These are phyloP conservation scores for Drosophila melanica DNA, from an alignment of 1,140 invertebrate species.

Conservation along the genomic window DNA sequence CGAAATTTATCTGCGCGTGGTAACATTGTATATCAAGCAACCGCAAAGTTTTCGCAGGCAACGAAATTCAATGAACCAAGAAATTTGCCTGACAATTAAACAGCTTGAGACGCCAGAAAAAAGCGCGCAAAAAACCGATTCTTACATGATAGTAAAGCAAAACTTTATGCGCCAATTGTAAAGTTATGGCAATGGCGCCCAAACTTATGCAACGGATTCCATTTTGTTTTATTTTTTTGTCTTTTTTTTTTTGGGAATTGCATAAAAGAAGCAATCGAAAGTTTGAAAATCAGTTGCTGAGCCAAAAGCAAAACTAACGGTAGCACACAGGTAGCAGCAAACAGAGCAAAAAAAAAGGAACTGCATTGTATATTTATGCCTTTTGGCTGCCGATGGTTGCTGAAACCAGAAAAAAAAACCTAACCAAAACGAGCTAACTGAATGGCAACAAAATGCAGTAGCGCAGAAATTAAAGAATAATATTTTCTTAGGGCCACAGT, in stretches of 20 bases:
- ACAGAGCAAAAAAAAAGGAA: conserved; percentile 42
- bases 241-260: conserved; percentile 22
- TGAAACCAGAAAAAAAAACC: conserved; percentile 26
- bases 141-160: conserved; percentile 70
- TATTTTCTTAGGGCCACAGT: conserved; percentile 69
- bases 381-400: conserved; percentile 60
- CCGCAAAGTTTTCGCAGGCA: conserved; percentile 51
- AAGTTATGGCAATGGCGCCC: conserved; percentile 69
- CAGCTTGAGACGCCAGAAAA: conserved; percentile 62
- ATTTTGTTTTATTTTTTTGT: neutral
- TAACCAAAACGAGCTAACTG: conserved; percentile 3
- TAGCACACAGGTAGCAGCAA: conserved; percentile 33
- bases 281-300: conserved; percentile 59
- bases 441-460: conserved; percentile 59
- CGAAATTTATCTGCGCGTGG: conserved; percentile 21
- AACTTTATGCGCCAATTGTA: conserved; percentile 69
- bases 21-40: conserved; percentile 25
- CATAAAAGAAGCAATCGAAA: conserved; percentile 62
- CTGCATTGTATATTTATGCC: conserved; percentile 77
- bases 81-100: conserved; percentile 76
- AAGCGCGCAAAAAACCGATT: conserved; percentile 39
- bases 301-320: conserved; percentile 14
- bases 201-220: conserved; percentile 64
- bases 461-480: conserved; percentile 79
- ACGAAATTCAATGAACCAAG: conserved; percentile 71